Evolutionary conservation across 2,888 invertebrate genomes (phyloP).

Genomic region (Ornithoptera priamus): DNA sequence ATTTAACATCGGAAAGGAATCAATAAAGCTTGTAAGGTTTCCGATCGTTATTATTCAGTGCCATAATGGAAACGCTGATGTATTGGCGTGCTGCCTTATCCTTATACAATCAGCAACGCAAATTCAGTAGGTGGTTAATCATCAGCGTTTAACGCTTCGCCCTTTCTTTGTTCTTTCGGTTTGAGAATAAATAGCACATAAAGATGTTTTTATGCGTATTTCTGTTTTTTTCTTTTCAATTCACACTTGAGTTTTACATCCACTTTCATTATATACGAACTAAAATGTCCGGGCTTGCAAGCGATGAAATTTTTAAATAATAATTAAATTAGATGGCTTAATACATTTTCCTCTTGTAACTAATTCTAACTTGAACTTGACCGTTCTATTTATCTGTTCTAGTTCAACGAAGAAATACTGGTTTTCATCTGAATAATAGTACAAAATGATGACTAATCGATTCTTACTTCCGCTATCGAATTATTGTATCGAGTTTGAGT

Average conservation of each 20-base stretch:
- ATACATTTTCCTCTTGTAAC: too few relatives aligned
- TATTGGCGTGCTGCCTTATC: conserved; percentile 11
- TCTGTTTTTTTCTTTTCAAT: neutral
- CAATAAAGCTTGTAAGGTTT: conserved; percentile 14
- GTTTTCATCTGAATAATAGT: too few relatives aligned
- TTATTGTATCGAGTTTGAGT: too few relatives aligned
- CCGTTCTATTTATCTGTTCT: too few relatives aligned
- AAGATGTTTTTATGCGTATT: neutral
- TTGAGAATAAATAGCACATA: neutral
- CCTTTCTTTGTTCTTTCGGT: conserved; percentile 33
- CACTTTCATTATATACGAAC: too few relatives aligned
- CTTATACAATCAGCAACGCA: conserved; percentile 13
- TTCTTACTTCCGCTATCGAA: too few relatives aligned
- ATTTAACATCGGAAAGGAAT: conserved; percentile 5
- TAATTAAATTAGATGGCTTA: too few relatives aligned
- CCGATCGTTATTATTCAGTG: conserved; percentile 10
- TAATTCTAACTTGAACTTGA: too few relatives aligned
- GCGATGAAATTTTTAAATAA: too few relatives aligned
- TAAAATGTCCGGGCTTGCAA: too few relatives aligned
- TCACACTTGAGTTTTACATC: neutral
- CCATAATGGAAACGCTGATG: conserved; percentile 21
- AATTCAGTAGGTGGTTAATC: conserved; percentile 21
- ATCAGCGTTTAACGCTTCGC: conserved; percentile 20
- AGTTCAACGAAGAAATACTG: too few relatives aligned
- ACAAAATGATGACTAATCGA: too few relatives aligned